Evolutionary conservation across 2,113 vertebrate species (phyloP), one percentile per base, ranked within the genome.

Genomic region (Engystomops pustulosus): DNA sequence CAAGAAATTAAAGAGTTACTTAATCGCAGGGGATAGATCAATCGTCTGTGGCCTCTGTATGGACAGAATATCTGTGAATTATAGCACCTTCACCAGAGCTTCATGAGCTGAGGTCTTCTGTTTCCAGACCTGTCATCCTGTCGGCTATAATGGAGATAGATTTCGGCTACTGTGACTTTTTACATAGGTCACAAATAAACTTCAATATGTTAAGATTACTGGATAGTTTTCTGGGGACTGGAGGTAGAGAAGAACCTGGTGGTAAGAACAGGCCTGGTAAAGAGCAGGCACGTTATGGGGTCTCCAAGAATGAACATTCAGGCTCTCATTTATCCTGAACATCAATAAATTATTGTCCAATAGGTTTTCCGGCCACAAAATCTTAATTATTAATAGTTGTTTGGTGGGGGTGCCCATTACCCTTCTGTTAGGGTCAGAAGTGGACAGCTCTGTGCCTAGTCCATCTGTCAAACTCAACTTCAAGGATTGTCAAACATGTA

Each of bases 91-190:
- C 5, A 3, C 27, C 12, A 9, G 25, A 60, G 32, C 12, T 58
- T 32, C 14, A 53, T 32, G 17, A 53, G 27, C 18, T 20, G 6
- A 62, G 18, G 30, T 77, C 51, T 60, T 78, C 34, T 55, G 49
- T 77, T 77, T 55, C 49, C 51, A 23, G n/a, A 41, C 20, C 32
- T 60, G 30, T 60, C 51, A 78, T n/a, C 20, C 51, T 60, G 6
- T 58, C 20, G 10, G 20, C 51, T 14, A 53, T 36, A 58, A 53
- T 12, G 3, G 34, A 58, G 53, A 78, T 58, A 10, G 34, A 60
- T 58, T 78, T 78, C 32, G 8, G 20, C 34, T 25, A 36, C 25
- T 20, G 4, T 32, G 47, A 51, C 72, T 20, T 75, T 75, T 53
- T 18, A 12, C 47, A 34, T n/a, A 36, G 27, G 72, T 53, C 47